Conservation (phyloP, 2,113 vertebrate genomes). For the Melanotaenia duboulayi region DNA sequence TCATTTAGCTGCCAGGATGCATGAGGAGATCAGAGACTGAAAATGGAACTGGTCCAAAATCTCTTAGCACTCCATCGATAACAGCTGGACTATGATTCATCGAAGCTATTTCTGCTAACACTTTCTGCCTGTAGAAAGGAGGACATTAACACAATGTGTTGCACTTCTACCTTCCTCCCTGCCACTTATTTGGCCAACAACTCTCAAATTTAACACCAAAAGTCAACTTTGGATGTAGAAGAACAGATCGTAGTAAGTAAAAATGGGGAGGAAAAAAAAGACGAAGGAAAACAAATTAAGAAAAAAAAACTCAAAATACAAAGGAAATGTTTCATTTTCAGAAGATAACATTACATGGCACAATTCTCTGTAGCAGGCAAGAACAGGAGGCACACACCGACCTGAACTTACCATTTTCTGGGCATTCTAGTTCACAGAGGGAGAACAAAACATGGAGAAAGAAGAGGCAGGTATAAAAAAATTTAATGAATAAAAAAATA, state of each 20-base stretch:
- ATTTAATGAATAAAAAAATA: constrained; percentile 77
- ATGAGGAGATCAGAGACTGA: constrained; percentile 56
- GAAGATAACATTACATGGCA: constrained; percentile 68
- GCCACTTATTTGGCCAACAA: constrained; percentile 16
- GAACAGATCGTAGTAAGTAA: constrained; percentile 10
- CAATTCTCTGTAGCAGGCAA: constrained; percentile 68
- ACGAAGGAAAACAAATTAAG: constrained; percentile 16
- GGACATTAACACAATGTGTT: constrained; percentile 27
- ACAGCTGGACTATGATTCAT: constrained; percentile 68
- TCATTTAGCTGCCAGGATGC: constrained; percentile 39
- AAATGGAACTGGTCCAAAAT: constrained; percentile 62
- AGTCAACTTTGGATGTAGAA: constrained; percentile 3
- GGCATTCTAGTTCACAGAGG: constrained; percentile 96
- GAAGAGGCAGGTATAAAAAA: constrained; percentile 82
- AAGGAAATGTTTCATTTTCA: constrained; percentile 17
- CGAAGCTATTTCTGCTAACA: constrained; percentile 42
- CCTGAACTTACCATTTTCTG: constrained; percentile 98
- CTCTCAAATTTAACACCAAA: neutral
- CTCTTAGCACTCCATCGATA: constrained; percentile 64
- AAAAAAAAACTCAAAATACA: constrained; percentile 6
- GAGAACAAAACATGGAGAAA: constrained; percentile 84
- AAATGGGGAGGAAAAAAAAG: neutral
- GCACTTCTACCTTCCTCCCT: constrained; percentile 11
- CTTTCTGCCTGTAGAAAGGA: constrained; percentile 25
- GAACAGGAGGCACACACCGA: constrained; percentile 84